Percentiles rank a stretch among this genome's conserved stretches.
These are phyloP conservation scores for Mus spretus DNA, from an alignment of 2,797 vertebrate species.

Conservation along the genomic window DNA sequence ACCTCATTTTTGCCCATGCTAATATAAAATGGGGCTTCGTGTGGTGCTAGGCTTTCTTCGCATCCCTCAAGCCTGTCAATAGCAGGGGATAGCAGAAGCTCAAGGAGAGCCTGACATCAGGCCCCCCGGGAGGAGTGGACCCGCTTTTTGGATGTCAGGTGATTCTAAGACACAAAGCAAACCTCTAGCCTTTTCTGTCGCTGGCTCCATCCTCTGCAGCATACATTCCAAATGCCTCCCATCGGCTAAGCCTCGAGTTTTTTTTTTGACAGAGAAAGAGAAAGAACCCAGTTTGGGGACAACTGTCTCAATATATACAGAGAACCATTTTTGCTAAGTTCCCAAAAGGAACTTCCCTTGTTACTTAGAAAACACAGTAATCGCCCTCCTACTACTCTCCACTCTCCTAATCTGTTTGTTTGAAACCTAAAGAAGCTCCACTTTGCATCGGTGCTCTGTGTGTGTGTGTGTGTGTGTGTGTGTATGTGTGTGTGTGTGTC, in stretches of 20 bases:
- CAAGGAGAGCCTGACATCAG: neutral
- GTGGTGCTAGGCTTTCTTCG: neutral
- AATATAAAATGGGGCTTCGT: slow-evolving; percentile 49
- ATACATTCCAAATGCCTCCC: slow-evolving; percentile 79
- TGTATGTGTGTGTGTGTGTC: neutral
- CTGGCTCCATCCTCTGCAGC: neutral
- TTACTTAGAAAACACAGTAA: slow-evolving; percentile 85
- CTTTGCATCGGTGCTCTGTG: neutral
- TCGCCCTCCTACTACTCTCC: slow-evolving; percentile 69
- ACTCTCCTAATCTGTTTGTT: slow-evolving; percentile 69
- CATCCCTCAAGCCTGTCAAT: slow-evolving; percentile 8
- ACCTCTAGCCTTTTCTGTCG: slow-evolving; percentile 20
- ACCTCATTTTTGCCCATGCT: neutral
- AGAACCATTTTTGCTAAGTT: slow-evolving; percentile 79
- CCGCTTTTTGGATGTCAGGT: slow-evolving; percentile 63
- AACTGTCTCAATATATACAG: slow-evolving; percentile 74
- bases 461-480: neutral
- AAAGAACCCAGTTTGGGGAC: slow-evolving; percentile 76
- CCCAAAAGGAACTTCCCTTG: slow-evolving; percentile 78
- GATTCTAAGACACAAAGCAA: slow-evolving; percentile 45
- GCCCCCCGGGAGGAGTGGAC: neutral
- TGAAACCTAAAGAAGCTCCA: slow-evolving; percentile 59
- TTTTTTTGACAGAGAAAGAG: slow-evolving; percentile 78
- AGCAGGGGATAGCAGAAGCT: neutral
- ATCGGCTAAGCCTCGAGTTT: slow-evolving; percentile 84